Evolutionary conservation across 2,888 invertebrate genomes (phyloP), one percentile per base, ranked within the genome.

Genomic region (Pseudococcus jackbeardsleyi): DNA sequence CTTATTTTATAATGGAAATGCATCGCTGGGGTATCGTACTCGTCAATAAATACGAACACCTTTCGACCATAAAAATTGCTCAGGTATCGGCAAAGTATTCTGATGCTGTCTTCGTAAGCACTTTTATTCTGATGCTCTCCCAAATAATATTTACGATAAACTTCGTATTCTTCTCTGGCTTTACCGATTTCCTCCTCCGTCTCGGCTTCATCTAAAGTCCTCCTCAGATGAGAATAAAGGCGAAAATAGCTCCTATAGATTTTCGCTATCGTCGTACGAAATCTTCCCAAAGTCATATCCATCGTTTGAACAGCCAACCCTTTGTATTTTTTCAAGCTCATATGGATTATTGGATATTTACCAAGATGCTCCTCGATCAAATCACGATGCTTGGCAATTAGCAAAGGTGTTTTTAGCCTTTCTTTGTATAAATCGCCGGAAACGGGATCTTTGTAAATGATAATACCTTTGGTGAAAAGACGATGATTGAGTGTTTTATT

Each of bases 41-140:
- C 79, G 79, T 79, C 79, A 15, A 79, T 42, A 15, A 79, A 42
- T 17, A 79, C 79, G 42, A 42, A 79, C 42, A 79, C 79, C n/a
- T 79, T 79, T n/a, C 42, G 15, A n/a, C 42, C n/a, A 15, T 79
- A 42, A 15, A n/a, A 79, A 2, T 79, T n/a, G 79, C 79, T 39
- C 5, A 79, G 79, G 8, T 26, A 39, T 42, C n/a, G 5, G 11
- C 79, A 79, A 39, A 79, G 79, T 3, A 19, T 42, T 79, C 42
- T 6, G 6, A 79, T n/a, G n/a, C 79, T 42, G 42, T 7, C 2
- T 42, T 79, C 42, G 42, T 42, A 42, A 42, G n/a, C 42, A 11
- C 9, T 19, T 11, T 8, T 42, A 79, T 39, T 22, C 19, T 79
- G 79, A 42, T 79, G 79, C 17, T 79, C 79, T 8, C 33, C 33